Evolutionary conservation across 2,113 vertebrate genomes (phyloP).

Genomic region (Pontoporia blainvillei): DNA sequence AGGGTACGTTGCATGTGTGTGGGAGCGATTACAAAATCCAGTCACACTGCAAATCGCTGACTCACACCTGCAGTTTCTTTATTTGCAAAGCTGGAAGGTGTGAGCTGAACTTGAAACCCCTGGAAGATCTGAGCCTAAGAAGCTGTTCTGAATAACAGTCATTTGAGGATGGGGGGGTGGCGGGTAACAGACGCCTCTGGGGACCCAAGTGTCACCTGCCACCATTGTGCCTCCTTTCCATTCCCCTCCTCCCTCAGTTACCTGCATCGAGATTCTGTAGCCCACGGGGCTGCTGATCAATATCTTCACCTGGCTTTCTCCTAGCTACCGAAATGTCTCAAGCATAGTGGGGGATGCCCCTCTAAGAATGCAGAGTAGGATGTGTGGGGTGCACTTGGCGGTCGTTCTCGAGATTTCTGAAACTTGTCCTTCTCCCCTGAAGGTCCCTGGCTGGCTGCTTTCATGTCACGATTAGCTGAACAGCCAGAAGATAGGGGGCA

Average conservation of each 20-base stretch:
- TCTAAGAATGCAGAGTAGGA: fast-evolving
- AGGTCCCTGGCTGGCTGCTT: neutral
- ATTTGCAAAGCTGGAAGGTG: neutral
- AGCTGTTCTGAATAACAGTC: neutral
- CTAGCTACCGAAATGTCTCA: fast-evolving
- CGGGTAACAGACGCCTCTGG: too few relatives aligned
- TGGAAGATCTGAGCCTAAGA: neutral
- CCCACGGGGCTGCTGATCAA: neutral
- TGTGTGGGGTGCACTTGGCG: neutral
- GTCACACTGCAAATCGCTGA: neutral
- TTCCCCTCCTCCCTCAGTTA: fast-evolving
- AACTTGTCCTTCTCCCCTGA: neutral
- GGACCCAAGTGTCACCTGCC: neutral
- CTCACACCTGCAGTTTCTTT: neutral
- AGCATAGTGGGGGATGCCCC: fast-evolving
- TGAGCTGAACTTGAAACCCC: neutral
- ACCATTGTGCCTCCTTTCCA: fast-evolving
- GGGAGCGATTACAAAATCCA: neutral
- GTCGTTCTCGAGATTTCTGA: neutral
- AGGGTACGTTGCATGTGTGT: neutral
- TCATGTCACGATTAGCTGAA: neutral
- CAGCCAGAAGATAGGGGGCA: neutral
- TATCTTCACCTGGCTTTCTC: neutral
- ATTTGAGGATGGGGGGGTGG: neutral
- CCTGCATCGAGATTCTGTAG: neutral